Evolutionary conservation across 2,888 invertebrate species (phyloP), one percentile per base, ranked within the genome.

Genomic region (Lacanobia wlatinum): DNA sequence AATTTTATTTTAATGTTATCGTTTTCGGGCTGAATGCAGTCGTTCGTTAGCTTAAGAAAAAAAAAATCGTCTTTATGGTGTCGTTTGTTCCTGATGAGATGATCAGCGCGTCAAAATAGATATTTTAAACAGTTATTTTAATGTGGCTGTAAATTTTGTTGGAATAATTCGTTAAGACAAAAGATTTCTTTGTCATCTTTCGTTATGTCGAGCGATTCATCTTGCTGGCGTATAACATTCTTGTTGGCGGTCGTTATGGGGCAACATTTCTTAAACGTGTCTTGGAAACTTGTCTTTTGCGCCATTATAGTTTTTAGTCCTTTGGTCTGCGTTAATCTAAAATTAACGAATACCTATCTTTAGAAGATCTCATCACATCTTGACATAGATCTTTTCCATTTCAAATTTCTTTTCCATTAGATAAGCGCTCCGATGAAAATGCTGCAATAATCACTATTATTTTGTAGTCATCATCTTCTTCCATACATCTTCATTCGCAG

Each of bases 1-100:
- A 92, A 93, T 93, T 93, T 93, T 90, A 90, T 93, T 94, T 94
- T 93, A 92, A 93, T 93, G 92, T 89, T 90, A 90, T 87, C 86
- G 89, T 84, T 87, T 82, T 88, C 79, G 68, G 74, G 68, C 68
- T 76, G 69, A 65, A 59, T 55, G 62, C 84, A 77, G 83, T 76
- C 87, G 85, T 92, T 92, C 92, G 90, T 93, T 93, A 92, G 90
- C 81, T 76, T 64, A 68, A 68, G 58, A 73, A 43, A 46, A 74
- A 78, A 83, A 85, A 78, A 73, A 81, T 62, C 68, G 74, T 78
- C 78, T 87, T 86, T 82, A 88, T 87, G 77, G 78, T 82, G 83
- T 88, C 85, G 83, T 87, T 88, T 76, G 74, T 81, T 69, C 68
- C 60, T 84, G 83, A 83, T 85, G 83, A 84, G 83, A 84, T 83